phyloP scores from a whole-genome alignment of 2,888 invertebrate genomes.

The Xanthorhoe spadicearia region DNA sequence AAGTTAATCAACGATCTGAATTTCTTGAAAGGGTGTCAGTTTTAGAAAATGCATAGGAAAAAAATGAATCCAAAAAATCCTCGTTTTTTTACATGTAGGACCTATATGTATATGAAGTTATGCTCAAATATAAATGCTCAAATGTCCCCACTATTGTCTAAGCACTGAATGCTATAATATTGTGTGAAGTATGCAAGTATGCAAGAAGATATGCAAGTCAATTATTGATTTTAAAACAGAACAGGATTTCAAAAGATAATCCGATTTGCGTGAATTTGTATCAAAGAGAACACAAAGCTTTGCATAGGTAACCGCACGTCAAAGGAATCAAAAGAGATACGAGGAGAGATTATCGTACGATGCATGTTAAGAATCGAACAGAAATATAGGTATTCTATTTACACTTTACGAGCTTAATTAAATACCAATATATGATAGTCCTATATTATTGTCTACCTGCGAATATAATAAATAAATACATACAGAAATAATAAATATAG shows the following conservation, averaged over 20 bases:
- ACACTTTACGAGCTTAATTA: background rate
- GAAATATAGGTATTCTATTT: background rate
- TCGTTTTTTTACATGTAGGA: too few species aligned
- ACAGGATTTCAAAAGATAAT: background rate
- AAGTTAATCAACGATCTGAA: background rate
- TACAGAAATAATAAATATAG: background rate
- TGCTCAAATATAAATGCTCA: too few species aligned
- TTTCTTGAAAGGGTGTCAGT: background rate
- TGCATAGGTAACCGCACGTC: conserved; percentile 15
- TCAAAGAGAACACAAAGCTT: conserved; percentile 8
- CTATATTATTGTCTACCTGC: background rate
- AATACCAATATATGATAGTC: too few species aligned
- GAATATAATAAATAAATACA: background rate
- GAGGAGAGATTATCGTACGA: conserved; percentile 23
- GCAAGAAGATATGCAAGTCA: background rate
- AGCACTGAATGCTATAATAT: too few species aligned
- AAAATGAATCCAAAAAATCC: too few species aligned
- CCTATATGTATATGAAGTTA: too few species aligned
- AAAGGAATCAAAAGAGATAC: conserved; percentile 27
- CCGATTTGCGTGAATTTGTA: conserved; percentile 1
- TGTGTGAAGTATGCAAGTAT: too few species aligned
- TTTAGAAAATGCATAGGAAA: too few species aligned
- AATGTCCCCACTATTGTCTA: too few species aligned
- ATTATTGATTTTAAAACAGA: background rate
- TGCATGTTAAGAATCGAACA: background rate